Conservation (phyloP, 2,888 invertebrate species). For the Plagiodera versicolora region DNA sequence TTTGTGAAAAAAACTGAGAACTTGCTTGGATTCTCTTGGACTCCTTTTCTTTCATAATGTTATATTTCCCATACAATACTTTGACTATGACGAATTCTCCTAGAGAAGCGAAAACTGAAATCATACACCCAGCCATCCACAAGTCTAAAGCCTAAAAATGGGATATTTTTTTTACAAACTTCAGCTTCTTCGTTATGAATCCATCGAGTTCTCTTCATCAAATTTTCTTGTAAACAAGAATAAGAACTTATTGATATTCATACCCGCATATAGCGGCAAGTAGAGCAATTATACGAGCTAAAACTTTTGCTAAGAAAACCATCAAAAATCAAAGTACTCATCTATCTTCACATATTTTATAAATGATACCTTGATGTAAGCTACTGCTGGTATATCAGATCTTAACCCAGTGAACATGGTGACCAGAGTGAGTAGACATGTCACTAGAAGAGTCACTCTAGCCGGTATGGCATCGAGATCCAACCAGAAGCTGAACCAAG, state of each 20-base stretch:
- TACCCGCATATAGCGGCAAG: too few species aligned
- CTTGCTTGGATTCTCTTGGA: slow-evolving; percentile 36
- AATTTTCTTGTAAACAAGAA: too few species aligned
- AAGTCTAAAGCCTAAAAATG: slow-evolving; percentile 68
- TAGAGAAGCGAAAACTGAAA: slow-evolving; percentile 81
- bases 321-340: too few species aligned
- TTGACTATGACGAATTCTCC: slow-evolving; percentile 84
- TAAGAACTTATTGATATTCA: too few species aligned
- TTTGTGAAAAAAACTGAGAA: neutral
- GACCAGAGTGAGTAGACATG: slow-evolving; percentile 81
- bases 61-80: slow-evolving; percentile 76
- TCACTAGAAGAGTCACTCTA: slow-evolving; percentile 77
- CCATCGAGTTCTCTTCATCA: too few species aligned
- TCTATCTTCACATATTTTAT: too few species aligned
- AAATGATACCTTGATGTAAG: slow-evolving; percentile 86
- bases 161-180: too few species aligned
- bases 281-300: too few species aligned
- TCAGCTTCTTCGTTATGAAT: too few species aligned
- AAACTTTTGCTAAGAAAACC: too few species aligned
- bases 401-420: slow-evolving; percentile 84
- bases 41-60: slow-evolving; percentile 62
- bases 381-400: slow-evolving; percentile 83
- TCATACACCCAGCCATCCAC: slow-evolving; percentile 90
- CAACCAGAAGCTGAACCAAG: slow-evolving; percentile 88
- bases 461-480: slow-evolving; percentile 84